These are phyloP conservation scores for Aphyosemion australe DNA, from an alignment of 2,113 vertebrate genomes.

Conservation along the genomic window DNA sequence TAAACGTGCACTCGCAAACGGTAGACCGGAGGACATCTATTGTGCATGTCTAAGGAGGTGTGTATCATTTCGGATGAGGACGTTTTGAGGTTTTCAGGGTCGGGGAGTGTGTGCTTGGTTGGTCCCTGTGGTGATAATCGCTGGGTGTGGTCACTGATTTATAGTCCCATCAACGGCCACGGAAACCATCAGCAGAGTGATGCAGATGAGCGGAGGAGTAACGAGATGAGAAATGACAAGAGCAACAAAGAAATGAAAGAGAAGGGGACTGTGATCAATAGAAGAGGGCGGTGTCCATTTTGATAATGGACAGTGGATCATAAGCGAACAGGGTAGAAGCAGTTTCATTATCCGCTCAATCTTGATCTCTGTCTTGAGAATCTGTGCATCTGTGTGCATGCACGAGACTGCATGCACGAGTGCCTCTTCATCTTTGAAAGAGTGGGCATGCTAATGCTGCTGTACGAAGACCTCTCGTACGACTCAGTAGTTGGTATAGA, in stretches of 20 bases:
- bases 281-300: conserved; percentile 88
- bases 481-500: conserved; percentile 28
- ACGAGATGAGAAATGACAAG: conserved; percentile 84
- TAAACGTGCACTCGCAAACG: conserved; percentile 21
- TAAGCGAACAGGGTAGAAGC: conserved; percentile 83
- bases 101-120: conserved; percentile 53
- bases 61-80: conserved; percentile 51
- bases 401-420: conserved; percentile 24
- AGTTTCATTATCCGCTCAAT: conserved; percentile 83
- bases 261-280: conserved; percentile 87
- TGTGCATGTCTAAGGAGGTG: conserved; percentile 43
- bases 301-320: conserved; percentile 90
- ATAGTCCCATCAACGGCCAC: conserved; percentile 67
- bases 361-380: conserved; percentile 55
- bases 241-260: conserved; percentile 74
- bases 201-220: conserved; percentile 78
- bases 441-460: conserved; percentile 3
- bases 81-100: conserved; percentile 65
- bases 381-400: conserved; percentile 2
- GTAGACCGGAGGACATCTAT: conserved; percentile 42
- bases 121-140: conserved; percentile 74
- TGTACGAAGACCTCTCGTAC: conserved; percentile 8
- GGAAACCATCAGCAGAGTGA: conserved; percentile 70
- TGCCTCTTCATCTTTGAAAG: conserved; percentile 18
- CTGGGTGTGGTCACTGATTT: conserved; percentile 77